Evolutionary conservation across 2,797 vertebrate genomes (phyloP).

Genomic region (Monodelphis domestica): DNA sequence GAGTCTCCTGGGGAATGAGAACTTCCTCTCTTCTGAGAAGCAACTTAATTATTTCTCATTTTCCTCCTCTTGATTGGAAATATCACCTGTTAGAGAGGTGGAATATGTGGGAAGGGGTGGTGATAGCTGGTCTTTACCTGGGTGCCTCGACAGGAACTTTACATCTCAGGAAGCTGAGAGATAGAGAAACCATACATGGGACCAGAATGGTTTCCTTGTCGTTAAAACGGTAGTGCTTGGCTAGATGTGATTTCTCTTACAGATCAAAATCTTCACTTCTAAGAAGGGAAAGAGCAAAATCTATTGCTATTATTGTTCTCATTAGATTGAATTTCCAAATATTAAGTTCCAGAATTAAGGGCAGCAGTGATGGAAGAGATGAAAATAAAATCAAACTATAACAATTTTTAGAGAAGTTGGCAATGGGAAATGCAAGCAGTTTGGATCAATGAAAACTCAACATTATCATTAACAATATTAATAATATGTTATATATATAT

Average conservation of each 20-base stretch:
- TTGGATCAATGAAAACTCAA: neutral
- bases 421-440: neutral
- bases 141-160: neutral
- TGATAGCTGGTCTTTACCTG: neutral
- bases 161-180: neutral
- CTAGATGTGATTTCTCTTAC: neutral
- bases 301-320: neutral
- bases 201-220: neutral
- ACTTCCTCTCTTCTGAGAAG: constrained; percentile 56
- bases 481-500: neutral
- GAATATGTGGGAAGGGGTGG: neutral
- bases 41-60: constrained; percentile 45
- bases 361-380: neutral
- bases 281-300: neutral
- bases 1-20: constrained; percentile 41
- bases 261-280: neutral
- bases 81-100: neutral
- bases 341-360: constrained; percentile 14
- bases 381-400: neutral
- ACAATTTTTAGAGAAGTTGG: neutral
- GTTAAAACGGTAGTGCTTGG: neutral
- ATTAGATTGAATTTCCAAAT: neutral
- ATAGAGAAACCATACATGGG: neutral
- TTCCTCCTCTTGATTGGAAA: constrained; percentile 55
- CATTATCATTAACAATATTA: neutral